A percentile compares a stretch with the other conserved stretches of the same genome.
Conservation (phyloP, 2,888 invertebrate species). For the Ochropleura leucogaster region DNA sequence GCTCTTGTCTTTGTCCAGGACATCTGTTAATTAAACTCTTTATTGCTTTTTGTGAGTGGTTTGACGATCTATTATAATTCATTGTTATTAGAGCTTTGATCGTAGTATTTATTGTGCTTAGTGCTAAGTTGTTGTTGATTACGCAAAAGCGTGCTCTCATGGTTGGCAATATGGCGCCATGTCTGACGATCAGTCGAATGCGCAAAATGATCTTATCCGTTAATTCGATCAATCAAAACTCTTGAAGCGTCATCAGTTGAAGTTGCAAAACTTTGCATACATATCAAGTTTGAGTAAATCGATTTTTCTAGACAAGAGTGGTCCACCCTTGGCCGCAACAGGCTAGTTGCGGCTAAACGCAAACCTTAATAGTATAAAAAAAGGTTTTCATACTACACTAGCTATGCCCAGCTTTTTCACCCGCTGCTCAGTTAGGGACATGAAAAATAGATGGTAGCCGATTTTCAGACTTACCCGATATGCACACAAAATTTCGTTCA, state of each 20-base stretch:
- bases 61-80: constrained; percentile 56
- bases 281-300: not conserved
- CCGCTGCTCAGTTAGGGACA: no score
- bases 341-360: no score
- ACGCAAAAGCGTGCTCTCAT: not conserved
- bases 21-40: constrained; percentile 69
- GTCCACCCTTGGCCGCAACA: no score
- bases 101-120: constrained; percentile 17
- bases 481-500: no score
- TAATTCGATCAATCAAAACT: constrained; percentile 20
- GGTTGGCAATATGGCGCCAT: constrained; percentile 35
- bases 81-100: constrained; percentile 48
- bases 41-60: constrained; percentile 59
- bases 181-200: constrained; percentile 9
- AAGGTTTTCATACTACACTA: no score
- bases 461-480: no score
- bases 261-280: not conserved
- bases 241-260: constrained; percentile 10
- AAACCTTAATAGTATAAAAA: no score
- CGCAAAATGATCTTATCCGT: constrained; percentile 9
- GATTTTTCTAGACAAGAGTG: no score
- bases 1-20: constrained; percentile 73
- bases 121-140: constrained; percentile 31
- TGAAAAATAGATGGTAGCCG: no score
- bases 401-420: no score